Base-by-base conservation (phyloP, 92 coral and sea anemone genomes). In the Muricea muricata region DNA sequence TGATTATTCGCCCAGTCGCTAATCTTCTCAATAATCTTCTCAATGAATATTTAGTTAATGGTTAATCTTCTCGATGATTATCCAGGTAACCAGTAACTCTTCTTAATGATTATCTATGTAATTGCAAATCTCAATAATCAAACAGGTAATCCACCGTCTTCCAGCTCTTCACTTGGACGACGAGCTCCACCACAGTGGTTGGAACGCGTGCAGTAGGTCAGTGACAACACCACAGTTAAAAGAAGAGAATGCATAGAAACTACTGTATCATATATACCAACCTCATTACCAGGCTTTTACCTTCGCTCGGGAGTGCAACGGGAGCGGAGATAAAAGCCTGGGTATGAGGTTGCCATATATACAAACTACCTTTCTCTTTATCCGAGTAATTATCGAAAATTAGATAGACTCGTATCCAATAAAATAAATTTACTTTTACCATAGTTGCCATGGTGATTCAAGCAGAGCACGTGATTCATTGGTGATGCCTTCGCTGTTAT, bases 121-220 rank as follows among this genome's bases (percentile, higher is more conserved):
- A 3, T 35, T 29, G 0, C 14, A 21, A 11, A 12, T 75, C 72
- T 52, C 34, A n/a, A n/a, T n/a, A n/a, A n/a, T n/a, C n/a, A n/a
- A n/a, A n/a, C 67, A 96, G 99, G 98, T 96, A 13, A 93, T 96
- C 69, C 99, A 96, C 81, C 97, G 99, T 14, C 89, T 96, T 20
- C 87, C 92, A 37, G 92, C 91, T 76, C 97, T 97, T 11, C 90
- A 92, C 74, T 67, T 92, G 21, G 94, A 95, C 17, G 99, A 96
- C 47, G 99, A 96, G 65, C 65, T 96, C 10, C 99, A 96, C 31
- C 99, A 93, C 87, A 93, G 94, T 55, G 99, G 99, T 2, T 96
- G 99, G 99, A 96, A 96, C 68, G 98, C 99, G 15, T 96, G 99
- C 77, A 96, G 99, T 76, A 96, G 95, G 95, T 92, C 29, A 57